Percentiles rank a stretch among this genome's conserved stretches.
Conservation (phyloP, 2,888 invertebrate species). For the Rambutsinella grinnellia region DNA sequence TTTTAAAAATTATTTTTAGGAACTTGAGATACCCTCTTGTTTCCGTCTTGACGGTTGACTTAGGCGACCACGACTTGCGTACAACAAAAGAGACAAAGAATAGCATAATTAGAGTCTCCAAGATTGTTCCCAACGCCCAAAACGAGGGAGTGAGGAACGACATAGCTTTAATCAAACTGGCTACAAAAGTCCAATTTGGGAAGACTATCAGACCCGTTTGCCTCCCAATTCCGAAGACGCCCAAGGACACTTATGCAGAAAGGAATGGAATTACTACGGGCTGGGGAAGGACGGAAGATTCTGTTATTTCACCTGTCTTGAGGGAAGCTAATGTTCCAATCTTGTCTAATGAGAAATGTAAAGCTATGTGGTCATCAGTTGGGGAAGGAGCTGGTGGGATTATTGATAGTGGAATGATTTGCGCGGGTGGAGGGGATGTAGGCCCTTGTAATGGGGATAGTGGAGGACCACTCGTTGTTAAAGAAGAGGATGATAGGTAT, state of each 20-base stretch:
- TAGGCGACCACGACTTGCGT: slow-evolving; percentile 63
- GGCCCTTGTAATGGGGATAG: slow-evolving; percentile 62
- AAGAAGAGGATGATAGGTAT: slow-evolving; percentile 38
- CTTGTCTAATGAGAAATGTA: slow-evolving; percentile 50
- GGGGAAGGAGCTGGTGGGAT: slow-evolving; percentile 50
- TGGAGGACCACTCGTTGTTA: slow-evolving; percentile 52
- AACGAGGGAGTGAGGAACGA: slow-evolving; percentile 49
- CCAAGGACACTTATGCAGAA: slow-evolving; percentile 50
- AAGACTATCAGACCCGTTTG: slow-evolving; percentile 59
- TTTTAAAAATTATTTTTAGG: too few relatives aligned
- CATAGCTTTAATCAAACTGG: slow-evolving; percentile 59
- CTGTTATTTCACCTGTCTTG: slow-evolving; percentile 61
- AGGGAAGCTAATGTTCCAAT: slow-evolving; percentile 53
- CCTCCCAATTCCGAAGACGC: slow-evolving; percentile 47
- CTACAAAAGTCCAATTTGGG: slow-evolving; percentile 48
- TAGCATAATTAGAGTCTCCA: slow-evolving; percentile 48
- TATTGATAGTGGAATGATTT: slow-evolving; percentile 56
- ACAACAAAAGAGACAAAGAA: slow-evolving; percentile 55
- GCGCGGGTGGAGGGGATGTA: slow-evolving; percentile 56
- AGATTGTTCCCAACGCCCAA: slow-evolving; percentile 58
- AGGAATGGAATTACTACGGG: slow-evolving; percentile 55
- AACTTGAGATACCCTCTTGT: slow-evolving; percentile 54
- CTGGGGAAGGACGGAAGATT: slow-evolving; percentile 63
- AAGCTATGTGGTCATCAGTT: slow-evolving; percentile 42
- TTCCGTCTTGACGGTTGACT: slow-evolving; percentile 57